Conservation (phyloP, 2,888 invertebrate species). For the Apodemia hepburni region DNA sequence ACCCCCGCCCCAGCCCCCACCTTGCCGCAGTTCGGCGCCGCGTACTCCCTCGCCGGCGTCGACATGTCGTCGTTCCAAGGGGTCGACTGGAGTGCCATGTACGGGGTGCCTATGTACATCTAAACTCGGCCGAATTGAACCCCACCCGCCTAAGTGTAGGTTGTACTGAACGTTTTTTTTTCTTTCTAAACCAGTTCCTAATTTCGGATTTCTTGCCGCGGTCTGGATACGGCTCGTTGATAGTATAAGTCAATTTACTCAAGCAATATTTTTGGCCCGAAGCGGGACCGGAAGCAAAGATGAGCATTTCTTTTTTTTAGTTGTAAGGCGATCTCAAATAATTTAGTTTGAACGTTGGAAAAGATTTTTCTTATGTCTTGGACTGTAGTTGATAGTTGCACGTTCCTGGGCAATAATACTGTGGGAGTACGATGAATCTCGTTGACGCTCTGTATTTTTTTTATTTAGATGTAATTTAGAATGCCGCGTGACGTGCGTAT, state of each 20-base stretch:
- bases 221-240: slow-evolving; percentile 45
- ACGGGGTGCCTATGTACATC: slow-evolving; percentile 96
- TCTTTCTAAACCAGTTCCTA: slow-evolving; percentile 54
- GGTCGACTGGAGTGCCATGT: slow-evolving; percentile 95
- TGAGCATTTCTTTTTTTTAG: slow-evolving; percentile 60
- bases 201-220: slow-evolving; percentile 50
- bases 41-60: slow-evolving; percentile 91
- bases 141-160: slow-evolving; percentile 44
- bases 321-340: slow-evolving; percentile 73
- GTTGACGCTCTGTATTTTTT: slow-evolving; percentile 39
- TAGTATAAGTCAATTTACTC: slow-evolving; percentile 46
- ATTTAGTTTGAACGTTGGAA: slow-evolving; percentile 53
- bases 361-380: slow-evolving; percentile 35
- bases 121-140: slow-evolving; percentile 59
- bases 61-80: slow-evolving; percentile 96
- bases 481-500: slow-evolving; percentile 34
- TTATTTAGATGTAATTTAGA: slow-evolving; percentile 14
- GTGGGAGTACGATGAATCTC: slow-evolving; percentile 40
- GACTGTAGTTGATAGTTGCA: slow-evolving; percentile 57
- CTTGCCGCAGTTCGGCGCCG: too few species aligned
- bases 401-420: slow-evolving; percentile 60
- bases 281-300: slow-evolving; percentile 57
- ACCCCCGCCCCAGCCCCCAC: slow-evolving; percentile 77
- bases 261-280: slow-evolving; percentile 49
- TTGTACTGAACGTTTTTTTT: slow-evolving; percentile 31